Conservation (phyloP, 2,113 vertebrate genomes). For the Oxyura jamaicensis region DNA sequence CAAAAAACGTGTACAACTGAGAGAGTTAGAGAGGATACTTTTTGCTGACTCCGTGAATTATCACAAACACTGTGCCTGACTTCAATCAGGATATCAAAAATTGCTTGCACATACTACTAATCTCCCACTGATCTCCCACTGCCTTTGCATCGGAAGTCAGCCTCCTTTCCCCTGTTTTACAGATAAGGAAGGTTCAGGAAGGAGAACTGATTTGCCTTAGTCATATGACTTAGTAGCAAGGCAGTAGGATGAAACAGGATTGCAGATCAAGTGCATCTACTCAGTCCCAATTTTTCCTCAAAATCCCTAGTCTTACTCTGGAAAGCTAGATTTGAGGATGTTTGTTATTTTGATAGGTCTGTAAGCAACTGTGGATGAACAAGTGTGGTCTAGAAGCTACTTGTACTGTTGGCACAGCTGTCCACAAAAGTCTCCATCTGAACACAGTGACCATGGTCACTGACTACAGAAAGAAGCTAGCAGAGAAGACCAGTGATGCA, state of each 20-base stretch:
- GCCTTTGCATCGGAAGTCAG: not conserved
- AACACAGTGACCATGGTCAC: not conserved
- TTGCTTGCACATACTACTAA: not conserved
- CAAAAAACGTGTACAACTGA: fast-evolving
- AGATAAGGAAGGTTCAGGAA: slow-evolving; percentile 1
- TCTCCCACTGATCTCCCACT: not conserved
- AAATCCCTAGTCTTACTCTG: not conserved
- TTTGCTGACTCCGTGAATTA: not conserved
- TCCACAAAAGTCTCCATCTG: not conserved
- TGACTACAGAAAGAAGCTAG: not conserved
- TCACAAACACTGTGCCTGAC: not conserved
- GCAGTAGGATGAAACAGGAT: not conserved
- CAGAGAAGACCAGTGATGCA: not conserved
- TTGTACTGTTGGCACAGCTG: not conserved
- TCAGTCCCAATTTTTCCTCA: not conserved
- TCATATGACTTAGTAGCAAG: not conserved
- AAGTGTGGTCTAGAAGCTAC: not conserved
- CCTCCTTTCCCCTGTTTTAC: not conserved
- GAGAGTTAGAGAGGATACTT: not conserved
- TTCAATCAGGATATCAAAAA: not conserved
- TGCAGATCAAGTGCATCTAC: too few species aligned
- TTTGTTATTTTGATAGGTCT: not conserved
- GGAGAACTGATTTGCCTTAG: slow-evolving; percentile 15
- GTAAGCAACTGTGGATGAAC: not conserved
- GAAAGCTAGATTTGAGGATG: not conserved